Base-by-base conservation (phyloP, 2,888 invertebrate genomes). In the Anthophora plumipes region DNA sequence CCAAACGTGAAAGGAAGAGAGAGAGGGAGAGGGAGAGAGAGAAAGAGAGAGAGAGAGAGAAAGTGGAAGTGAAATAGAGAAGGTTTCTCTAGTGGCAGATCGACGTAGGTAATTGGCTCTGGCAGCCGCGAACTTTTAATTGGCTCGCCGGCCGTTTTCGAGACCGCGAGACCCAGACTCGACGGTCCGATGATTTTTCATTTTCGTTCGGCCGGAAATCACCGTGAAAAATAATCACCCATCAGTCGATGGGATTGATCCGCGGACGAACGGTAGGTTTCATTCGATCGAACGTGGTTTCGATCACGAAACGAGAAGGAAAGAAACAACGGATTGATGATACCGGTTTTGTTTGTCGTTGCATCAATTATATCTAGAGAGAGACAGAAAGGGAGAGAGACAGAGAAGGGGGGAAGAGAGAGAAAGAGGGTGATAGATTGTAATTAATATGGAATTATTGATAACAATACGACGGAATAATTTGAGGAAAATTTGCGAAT, bases 121-220 rank as follows among this genome's bases (percentile, higher is more conserved):
- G 80, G 74, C 72, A 70, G 64, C 66, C 77, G 77, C 70, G 69
- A 87, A 87, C 86, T 87, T 87, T 87, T 87, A 87, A 87, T 87
- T 87, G 87, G 84, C 84, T 85, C 71, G 71, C 17, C 70, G 70
- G 50, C 70, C 69, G 68, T 54, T 54, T 61, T 37, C 61, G 54
- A 54, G 41, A 14, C 59, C 31, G 20, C 64, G n/a, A 4, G 12
- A 50, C n/a, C 50, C 61, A 6, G 14, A 2, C 41, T 8, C 4
- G 39, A 8, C 74, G 83, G 72, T 81, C 52, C 85, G 80, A 84
- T 76, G 84, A 77, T 81, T 86, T 83, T 83, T 83, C 81, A 77
- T 83, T 73, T 71, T 59, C 64, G 72, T 61, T 71, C 80, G 64
- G 39, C 61, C 63, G 80, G 70, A 77, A 84, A 86, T 83, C 84